Base-by-base conservation (phyloP, 2,797 vertebrate genomes). In the Gallinago solitaria region DNA sequence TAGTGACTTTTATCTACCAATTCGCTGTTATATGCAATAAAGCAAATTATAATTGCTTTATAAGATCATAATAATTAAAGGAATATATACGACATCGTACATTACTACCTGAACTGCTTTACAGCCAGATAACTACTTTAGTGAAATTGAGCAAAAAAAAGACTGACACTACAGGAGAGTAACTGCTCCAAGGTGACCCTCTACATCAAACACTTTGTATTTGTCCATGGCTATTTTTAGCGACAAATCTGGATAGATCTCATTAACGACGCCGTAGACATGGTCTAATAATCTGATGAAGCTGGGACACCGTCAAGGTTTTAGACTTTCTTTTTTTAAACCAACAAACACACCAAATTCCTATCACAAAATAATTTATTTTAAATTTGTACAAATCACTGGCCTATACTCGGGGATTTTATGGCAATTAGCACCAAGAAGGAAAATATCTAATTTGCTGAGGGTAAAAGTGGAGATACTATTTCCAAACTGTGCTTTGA, bases 11-110 rank as follows among this genome's bases (percentile, higher is more conserved):
- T 96, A 97, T 96, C 97, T 97, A 85, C 74, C 87, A 76, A 18
- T 80, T 92, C 54, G 18, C 97, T 91, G 89, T 96, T 97, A 97
- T 91, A 97, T 93, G 89, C 96, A 95, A 95, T 96, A 97, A 97
- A 98, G 95, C 78, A 93, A 97, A 95, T 96, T 95, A 83, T 97
- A 97, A 98, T 96, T 96, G 95, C 95, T 95, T 43, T 43, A 43
- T 43, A 92, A 96, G 89, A 96, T 90, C 82, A 85, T 93, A 94
- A 96, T 96, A 97, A 97, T 96, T 97, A 98, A 97, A 96, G 78
- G 91, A 82, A 97, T 96, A 96, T 97, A 96, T 97, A 96, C 89
- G 90, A 96, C 93, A 95, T 81, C 75, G 76, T 77, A 95, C 83
- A 87, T 96, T 97, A 90, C 90, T 96, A 91, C 84, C 73, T 93